These are phyloP conservation scores for Epizoanthus illoricatus DNA, from an alignment of 92 coral and sea anemone species.

Conservation along the genomic window DNA sequence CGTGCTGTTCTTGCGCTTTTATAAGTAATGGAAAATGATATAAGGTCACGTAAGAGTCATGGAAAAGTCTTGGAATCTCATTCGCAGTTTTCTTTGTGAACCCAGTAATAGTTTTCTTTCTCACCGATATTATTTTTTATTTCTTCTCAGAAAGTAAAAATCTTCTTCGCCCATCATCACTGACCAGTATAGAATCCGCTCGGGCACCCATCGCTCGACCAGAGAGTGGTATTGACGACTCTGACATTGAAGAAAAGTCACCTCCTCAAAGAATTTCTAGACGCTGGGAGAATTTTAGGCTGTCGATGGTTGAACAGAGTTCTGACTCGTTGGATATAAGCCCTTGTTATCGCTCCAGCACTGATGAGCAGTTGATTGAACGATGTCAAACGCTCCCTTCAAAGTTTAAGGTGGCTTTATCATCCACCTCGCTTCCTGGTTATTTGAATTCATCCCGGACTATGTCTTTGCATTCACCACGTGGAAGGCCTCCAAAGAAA, in stretches of 20 bases:
- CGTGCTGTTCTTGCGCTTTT: too few species aligned
- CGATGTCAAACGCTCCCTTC: constrained; percentile 14
- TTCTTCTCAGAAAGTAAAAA: background rate
- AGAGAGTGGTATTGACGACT: constrained; percentile 81
- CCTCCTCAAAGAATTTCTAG: constrained; percentile 61
- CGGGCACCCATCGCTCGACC: constrained; percentile 85
- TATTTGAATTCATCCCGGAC: constrained; percentile 25
- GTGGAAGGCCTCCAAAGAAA: constrained; percentile 65
- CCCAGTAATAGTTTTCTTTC: background rate
- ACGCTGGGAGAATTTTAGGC: constrained; percentile 67
- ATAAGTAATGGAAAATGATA: too few species aligned
- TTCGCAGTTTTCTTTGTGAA: background rate
- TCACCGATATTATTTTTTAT: background rate
- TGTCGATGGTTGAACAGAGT: constrained; percentile 73
- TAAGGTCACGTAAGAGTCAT: too few species aligned
- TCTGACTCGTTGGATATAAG: constrained; percentile 48
- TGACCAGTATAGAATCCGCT: constrained; percentile 53
- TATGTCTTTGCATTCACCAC: constrained; percentile 35
- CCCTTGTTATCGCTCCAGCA: constrained; percentile 56
- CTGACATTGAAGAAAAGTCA: constrained; percentile 72
- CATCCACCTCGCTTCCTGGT: constrained; percentile 33
- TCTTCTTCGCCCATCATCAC: constrained; percentile 26
- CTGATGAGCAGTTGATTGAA: constrained; percentile 37
- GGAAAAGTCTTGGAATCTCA: too few species aligned
- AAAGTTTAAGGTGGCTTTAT: constrained; percentile 9